phyloP scores from a whole-genome alignment of 2,888 invertebrate species.

The Pachycephus smyrnensis region DNA sequence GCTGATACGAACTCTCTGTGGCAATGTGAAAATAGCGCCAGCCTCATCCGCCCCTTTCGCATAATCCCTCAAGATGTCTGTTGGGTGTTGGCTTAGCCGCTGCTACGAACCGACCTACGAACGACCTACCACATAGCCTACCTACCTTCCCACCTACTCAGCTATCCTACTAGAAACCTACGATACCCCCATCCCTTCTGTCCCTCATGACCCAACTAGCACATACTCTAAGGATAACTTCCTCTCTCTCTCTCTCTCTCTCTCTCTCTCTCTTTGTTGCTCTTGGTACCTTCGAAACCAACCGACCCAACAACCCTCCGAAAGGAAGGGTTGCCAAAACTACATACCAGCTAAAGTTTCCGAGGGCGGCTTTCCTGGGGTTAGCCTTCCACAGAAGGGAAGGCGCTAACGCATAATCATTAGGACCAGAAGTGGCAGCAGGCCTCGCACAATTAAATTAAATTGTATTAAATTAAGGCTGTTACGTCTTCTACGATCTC shows the following conservation, averaged over 20 bases:
- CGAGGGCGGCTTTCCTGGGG: slow-evolving; percentile 1
- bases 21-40: background rate
- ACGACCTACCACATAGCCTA: background rate
- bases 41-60: background rate
- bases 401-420: slow-evolving; percentile 22
- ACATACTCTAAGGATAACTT: background rate
- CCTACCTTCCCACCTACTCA: background rate
- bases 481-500: slow-evolving; percentile 9
- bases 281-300: too few species aligned
- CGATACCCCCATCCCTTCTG: too few species aligned
- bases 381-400: slow-evolving; percentile 11
- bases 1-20: slow-evolving; percentile 22
- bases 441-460: slow-evolving; percentile 14
- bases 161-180: too few species aligned
- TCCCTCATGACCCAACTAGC: too few species aligned
- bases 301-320: background rate
- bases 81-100: slow-evolving; percentile 1
- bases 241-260: slow-evolving; percentile 17
- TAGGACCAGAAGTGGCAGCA: slow-evolving; percentile 17
- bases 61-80: slow-evolving; percentile 7
- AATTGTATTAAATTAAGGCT: slow-evolving; percentile 24
- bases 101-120: background rate
- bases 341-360: slow-evolving; percentile 3
- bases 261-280: slow-evolving; percentile 7
- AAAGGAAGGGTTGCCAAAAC: slow-evolving; percentile 6